phyloP scores from a whole-genome alignment of 1,140 invertebrate genomes.

The Anoplolepis gracilipes region DNA sequence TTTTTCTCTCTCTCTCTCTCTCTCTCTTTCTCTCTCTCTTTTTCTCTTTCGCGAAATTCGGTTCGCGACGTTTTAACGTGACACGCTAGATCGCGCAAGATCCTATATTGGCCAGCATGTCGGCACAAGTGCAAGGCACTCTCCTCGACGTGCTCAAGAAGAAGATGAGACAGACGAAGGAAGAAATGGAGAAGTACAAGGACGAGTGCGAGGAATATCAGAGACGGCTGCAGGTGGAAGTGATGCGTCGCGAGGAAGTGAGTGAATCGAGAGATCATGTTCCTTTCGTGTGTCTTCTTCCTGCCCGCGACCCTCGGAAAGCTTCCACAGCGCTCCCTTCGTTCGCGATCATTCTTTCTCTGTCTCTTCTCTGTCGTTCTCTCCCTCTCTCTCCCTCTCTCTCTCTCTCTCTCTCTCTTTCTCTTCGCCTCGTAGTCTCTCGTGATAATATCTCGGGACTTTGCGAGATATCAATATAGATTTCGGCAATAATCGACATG shows the following conservation, averaged over 20 bases:
- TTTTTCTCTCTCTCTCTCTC: neutral
- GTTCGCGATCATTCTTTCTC: constrained; percentile 6
- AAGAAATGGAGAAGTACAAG: constrained; percentile 98
- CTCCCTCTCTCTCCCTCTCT: constrained; percentile 9
- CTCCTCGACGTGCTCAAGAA: constrained; percentile 98
- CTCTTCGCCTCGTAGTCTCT: neutral
- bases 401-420: neutral
- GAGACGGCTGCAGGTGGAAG: constrained; percentile 95
- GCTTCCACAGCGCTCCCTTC: constrained; percentile 12
- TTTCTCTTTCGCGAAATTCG: neutral
- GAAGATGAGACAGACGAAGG: constrained; percentile 99
- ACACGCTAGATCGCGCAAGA: constrained; percentile 49
- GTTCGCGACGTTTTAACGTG: constrained; percentile 36
- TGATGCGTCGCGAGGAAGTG: constrained; percentile 97
- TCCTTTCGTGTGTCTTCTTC: constrained; percentile 35
- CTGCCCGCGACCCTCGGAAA: constrained; percentile 29
- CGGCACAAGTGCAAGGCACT: constrained; percentile 94
- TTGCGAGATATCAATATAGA: constrained; percentile 28
- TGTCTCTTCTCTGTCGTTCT: constrained; percentile 9
- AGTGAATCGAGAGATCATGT: constrained; percentile 84
- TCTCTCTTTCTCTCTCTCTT: neutral
- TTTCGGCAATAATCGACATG: constrained; percentile 31
- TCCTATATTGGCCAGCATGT: constrained; percentile 87
- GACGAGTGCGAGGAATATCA: constrained; percentile 97
- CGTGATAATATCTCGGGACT: constrained; percentile 22